Percentiles rank a stretch among this genome's conserved stretches.
Conservation (phyloP, 2,113 vertebrate genomes). For the Oxyruncus cristatus region DNA sequence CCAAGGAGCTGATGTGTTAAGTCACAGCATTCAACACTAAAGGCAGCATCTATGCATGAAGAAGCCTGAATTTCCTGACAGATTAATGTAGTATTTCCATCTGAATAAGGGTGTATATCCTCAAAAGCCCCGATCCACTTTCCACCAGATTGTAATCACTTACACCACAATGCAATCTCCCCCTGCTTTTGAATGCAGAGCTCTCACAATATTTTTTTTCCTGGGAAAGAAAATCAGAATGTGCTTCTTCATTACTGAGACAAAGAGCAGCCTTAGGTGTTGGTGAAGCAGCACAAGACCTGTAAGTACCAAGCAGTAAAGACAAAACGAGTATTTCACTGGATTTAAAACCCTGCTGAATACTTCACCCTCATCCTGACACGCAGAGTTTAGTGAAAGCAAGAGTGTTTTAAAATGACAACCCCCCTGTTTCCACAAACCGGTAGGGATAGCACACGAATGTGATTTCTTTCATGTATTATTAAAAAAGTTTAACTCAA, state of each 20-base stretch:
- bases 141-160: not conserved
- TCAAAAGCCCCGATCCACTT: not conserved
- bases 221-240: not conserved
- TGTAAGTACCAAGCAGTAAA: not conserved
- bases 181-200: not conserved
- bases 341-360: not conserved
- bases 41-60: not conserved
- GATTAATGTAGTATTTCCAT: not conserved
- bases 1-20: not conserved
- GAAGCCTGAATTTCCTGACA: not conserved
- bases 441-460: not conserved
- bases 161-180: not conserved
- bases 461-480: not conserved
- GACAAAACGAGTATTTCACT: not conserved
- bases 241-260: not conserved
- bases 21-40: not conserved
- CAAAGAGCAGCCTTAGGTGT: not conserved
- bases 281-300: not conserved
- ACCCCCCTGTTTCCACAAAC: not conserved
- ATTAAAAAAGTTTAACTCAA: constrained; percentile 26
- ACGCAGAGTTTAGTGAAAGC: not conserved
- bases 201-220: not conserved
- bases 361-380: not conserved
- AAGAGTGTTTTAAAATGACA: not conserved
- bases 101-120: not conserved